A percentile compares a stretch with the other conserved stretches of the same genome.
Evolutionary conservation across 2,888 invertebrate species (phyloP).

Genomic region (Heliconius erato): DNA sequence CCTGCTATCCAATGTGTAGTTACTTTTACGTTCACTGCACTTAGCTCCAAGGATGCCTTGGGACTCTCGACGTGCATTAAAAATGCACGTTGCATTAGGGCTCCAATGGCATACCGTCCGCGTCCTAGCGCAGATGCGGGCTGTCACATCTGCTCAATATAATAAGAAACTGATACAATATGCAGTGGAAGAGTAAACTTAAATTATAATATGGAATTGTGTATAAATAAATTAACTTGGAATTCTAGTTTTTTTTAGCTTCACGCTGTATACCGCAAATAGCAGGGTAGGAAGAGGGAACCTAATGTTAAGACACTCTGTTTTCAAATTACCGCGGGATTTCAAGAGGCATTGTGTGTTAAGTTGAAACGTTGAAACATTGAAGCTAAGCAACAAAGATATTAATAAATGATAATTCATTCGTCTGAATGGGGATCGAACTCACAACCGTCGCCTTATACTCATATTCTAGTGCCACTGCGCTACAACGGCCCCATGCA

Average conservation of each 20-base stretch:
- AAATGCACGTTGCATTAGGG: constrained; percentile 82
- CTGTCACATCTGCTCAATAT: constrained; percentile 42
- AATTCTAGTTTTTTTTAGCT: not conserved
- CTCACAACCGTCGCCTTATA: no score
- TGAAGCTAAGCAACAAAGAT: no score
- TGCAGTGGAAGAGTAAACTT: not conserved
- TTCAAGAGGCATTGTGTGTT: not conserved
- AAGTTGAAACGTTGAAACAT: not conserved
- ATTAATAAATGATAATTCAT: no score
- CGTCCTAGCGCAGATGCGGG: constrained; percentile 51
- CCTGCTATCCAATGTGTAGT: constrained; percentile 16
- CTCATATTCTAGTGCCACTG: no score
- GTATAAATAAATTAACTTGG: not conserved
- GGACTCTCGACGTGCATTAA: constrained; percentile 83
- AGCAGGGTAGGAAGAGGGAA: no score
- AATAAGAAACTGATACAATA: constrained; percentile 35
- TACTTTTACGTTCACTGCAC: constrained; percentile 50
- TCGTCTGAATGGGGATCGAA: no score
- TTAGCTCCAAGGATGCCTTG: constrained; percentile 64
- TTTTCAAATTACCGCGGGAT: no score
- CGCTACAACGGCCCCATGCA: no score
- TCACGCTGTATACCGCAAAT: not conserved
- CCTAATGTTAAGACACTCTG: no score
- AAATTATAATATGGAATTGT: not conserved
- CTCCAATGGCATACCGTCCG: constrained; percentile 64